Percentiles rank a stretch among this genome's conserved stretches.
phyloP scores from a whole-genome alignment of 2,113 vertebrate genomes.

The Chloropsis cyanopogon region DNA sequence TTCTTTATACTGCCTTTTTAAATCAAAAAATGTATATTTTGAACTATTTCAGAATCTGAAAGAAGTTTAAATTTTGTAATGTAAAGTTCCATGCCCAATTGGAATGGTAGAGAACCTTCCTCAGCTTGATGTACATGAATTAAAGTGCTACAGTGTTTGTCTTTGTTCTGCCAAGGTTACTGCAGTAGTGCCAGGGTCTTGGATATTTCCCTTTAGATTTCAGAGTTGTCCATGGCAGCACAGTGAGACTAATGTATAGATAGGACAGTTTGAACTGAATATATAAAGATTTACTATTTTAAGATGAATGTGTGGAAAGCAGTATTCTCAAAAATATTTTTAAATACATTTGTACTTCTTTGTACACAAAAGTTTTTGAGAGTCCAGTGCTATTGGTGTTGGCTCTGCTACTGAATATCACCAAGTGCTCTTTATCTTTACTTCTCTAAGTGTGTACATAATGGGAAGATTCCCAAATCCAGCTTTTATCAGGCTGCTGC shows the following conservation, averaged over 20 bases:
- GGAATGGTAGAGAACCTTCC: neutral
- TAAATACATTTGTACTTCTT: neutral
- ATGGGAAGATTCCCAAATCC: neutral
- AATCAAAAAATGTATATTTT: neutral
- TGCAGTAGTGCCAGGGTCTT: neutral
- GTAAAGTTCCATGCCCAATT: fast-evolving
- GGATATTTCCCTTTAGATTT: neutral
- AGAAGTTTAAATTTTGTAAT: neutral
- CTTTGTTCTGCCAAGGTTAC: neutral
- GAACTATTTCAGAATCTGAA: neutral
- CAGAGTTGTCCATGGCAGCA: neutral
- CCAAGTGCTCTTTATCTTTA: neutral
- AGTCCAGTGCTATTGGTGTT: neutral
- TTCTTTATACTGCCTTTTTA: neutral
- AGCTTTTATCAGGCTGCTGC: neutral
- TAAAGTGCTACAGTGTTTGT: neutral
- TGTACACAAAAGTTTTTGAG: neutral
- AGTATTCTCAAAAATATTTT: neutral
- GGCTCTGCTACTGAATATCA: neutral
- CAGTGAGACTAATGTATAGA: neutral
- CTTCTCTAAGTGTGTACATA: neutral
- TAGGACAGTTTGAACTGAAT: neutral
- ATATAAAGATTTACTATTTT: neutral
- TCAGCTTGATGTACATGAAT: neutral
- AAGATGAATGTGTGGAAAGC: neutral